These are phyloP conservation scores for Oryctes rhinoceros DNA, from an alignment of 1,140 invertebrate genomes.

Conservation along the genomic window DNA sequence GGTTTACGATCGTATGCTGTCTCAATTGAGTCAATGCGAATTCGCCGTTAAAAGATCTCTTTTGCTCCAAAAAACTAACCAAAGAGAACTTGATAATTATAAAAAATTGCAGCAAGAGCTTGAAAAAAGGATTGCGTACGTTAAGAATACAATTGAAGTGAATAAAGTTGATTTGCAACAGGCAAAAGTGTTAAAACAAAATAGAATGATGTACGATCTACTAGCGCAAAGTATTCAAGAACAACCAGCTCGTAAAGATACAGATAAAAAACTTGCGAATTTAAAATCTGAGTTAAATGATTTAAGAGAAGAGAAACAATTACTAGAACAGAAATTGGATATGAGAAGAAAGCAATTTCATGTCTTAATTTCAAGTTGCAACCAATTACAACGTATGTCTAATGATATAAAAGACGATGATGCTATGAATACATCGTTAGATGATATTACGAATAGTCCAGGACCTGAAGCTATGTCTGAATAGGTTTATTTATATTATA, in stretches of 20 bases:
- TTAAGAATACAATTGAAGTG: slow-evolving; percentile 77
- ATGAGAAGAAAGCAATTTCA: slow-evolving; percentile 88
- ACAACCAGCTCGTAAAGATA: slow-evolving; percentile 88
- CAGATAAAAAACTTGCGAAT: slow-evolving; percentile 76
- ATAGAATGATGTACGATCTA: slow-evolving; percentile 92
- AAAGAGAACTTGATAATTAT: slow-evolving; percentile 86
- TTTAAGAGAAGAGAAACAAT: slow-evolving; percentile 72
- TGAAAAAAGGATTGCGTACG: slow-evolving; percentile 76
- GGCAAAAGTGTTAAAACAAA: slow-evolving; percentile 85
- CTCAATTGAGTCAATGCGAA: slow-evolving; percentile 86
- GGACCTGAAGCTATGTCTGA: slow-evolving; percentile 56
- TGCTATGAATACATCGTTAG: slow-evolving; percentile 69
- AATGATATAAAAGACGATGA: slow-evolving; percentile 70
- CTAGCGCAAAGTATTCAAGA: slow-evolving; percentile 88
- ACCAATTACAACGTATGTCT: slow-evolving; percentile 77
- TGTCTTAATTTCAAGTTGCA: slow-evolving; percentile 83
- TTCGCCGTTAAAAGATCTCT: slow-evolving; percentile 87
- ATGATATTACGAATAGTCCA: slow-evolving; percentile 58
- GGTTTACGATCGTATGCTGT: slow-evolving; percentile 81
- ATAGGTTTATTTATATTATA: slow-evolving; percentile 43
- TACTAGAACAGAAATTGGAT: slow-evolving; percentile 80
- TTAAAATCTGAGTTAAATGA: slow-evolving; percentile 78
- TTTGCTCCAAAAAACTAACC: slow-evolving; percentile 81
- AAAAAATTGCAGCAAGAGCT: slow-evolving; percentile 79
- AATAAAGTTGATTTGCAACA: slow-evolving; percentile 79